Base-by-base conservation (phyloP, 2,888 invertebrate species). In the Tipula helvola region DNA sequence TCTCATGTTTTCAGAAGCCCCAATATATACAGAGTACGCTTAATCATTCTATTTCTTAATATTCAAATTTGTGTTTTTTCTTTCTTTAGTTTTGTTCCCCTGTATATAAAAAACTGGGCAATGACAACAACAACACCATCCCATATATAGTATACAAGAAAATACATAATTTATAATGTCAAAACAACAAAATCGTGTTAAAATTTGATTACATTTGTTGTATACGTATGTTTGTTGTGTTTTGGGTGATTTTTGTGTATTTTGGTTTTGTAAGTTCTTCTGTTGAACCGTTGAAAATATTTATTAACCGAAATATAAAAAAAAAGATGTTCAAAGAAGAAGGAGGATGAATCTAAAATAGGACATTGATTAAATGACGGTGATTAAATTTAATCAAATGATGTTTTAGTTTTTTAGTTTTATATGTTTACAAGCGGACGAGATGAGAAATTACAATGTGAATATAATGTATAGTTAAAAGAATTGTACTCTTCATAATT, bases 341-440 rank as follows among this genome's bases (percentile, higher is more conserved):
- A 71, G 71, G 71, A 71, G 28, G 28, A 71, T 71, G 28, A 28
- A 71, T 71, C 71, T 4, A 84, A 84, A 84, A 84, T 39, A 41
- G 84, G 84, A 84, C 84, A 84, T 84, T 84, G 84, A 84, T 84
- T 84, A 84, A 84, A 84, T 84, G 84, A 39, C 84, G 36, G 84
- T 41, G 84, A 84, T 84, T 84, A 84, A 84, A 84, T 84, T 84
- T 39, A 84, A 84, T 84, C 84, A 84, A 41, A 39, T 39, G 41
- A 71, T 28, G 28, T 71, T 71, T 71, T 71, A 28, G 10, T 8
- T 71, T 28, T 71, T 71, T 71, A 2, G 18, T 28, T 2, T 18
- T 10, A 28, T 10, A 28, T 16, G 8, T 16, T 52, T 52, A 16
- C 52, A 44, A 28, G 28, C 0, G 10, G 71, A 71, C 12, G 18